Evolutionary conservation across 2,797 vertebrate genomes (phyloP).

Genomic region (Huso huso): DNA sequence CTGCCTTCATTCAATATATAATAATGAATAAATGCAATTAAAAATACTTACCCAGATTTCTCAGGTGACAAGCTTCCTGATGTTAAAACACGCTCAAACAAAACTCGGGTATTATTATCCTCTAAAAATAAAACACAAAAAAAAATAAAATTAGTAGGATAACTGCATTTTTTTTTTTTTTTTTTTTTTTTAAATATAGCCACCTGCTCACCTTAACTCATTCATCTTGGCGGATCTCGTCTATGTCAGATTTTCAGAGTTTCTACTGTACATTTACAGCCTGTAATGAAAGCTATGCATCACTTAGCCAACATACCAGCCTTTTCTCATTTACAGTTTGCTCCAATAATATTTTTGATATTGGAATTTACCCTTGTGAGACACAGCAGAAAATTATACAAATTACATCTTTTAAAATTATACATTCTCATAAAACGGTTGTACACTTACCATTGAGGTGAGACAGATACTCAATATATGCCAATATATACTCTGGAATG

Average conservation of each 20-base stretch:
- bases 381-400: background rate
- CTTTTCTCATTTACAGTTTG: too few relatives aligned
- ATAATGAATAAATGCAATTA: background rate
- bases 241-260: background rate
- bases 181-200: background rate
- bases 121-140: conserved; percentile 49
- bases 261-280: background rate
- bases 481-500: conserved; percentile 96
- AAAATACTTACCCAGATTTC: conserved; percentile 81
- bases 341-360: background rate
- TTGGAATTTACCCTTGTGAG: background rate
- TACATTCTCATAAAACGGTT: background rate
- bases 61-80: conserved; percentile 94
- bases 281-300: background rate
- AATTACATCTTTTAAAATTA: too few relatives aligned
- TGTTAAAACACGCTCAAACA: conserved; percentile 98
- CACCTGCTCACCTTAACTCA: background rate
- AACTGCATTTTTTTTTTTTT: too few relatives aligned
- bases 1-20: too few relatives aligned
- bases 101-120: conserved; percentile 97
- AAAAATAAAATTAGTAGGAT: too few relatives aligned
- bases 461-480: conserved; percentile 98
- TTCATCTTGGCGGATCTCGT: background rate
- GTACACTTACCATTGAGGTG: conserved; percentile 86
- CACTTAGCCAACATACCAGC: too few relatives aligned